phyloP scores from a whole-genome alignment of 2,113 vertebrate genomes.

The Crotalus viridis region DNA sequence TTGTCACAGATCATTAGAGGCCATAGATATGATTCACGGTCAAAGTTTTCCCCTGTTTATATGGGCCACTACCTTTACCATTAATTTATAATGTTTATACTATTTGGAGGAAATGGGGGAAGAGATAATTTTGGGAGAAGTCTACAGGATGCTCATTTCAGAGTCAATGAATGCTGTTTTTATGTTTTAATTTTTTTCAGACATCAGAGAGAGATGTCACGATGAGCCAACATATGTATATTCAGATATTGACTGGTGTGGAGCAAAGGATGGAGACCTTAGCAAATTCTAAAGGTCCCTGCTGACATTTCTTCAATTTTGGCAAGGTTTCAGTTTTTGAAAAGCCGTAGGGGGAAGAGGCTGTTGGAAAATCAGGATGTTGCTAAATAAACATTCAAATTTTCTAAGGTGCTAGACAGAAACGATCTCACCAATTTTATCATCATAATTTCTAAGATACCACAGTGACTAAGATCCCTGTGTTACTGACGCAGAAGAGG shows the following conservation, averaged over 20 bases:
- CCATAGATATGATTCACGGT: constrained; percentile 15
- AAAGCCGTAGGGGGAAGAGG: not conserved
- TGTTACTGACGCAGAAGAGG: not conserved
- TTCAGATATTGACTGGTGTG: not conserved
- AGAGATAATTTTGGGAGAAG: not conserved
- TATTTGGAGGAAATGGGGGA: not conserved
- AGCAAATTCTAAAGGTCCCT: not conserved
- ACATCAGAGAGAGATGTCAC: not conserved
- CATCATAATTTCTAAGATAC: not conserved
- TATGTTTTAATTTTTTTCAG: not conserved
- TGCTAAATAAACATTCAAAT: not conserved
- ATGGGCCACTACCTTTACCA: not conserved
- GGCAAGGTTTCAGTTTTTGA: not conserved
- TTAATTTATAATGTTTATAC: not conserved
- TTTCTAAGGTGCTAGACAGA: not conserved
- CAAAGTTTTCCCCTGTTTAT: constrained; percentile 17
- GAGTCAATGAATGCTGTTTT: not conserved
- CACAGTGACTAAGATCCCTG: not conserved
- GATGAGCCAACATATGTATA: not conserved
- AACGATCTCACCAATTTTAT: not conserved
- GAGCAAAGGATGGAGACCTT: not conserved
- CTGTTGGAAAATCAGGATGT: not conserved
- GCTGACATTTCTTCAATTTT: not conserved
- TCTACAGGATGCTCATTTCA: not conserved
- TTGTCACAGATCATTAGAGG: constrained; percentile 16